Evolutionary conservation across 2,113 vertebrate species (phyloP).

Genomic region (Eleginops maclovinus): DNA sequence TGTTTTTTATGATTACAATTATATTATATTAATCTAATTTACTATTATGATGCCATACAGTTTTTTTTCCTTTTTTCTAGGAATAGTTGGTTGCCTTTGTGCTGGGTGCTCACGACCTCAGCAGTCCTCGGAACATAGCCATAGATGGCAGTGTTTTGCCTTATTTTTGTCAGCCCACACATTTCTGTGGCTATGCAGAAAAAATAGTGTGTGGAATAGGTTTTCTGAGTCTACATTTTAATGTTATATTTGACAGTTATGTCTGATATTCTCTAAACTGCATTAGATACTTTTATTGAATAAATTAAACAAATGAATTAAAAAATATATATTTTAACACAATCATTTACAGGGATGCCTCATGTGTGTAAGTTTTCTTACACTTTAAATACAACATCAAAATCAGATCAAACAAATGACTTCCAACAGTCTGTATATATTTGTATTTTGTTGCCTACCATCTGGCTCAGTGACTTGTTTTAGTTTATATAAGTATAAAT

Average conservation of each 20-base stretch:
- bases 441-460: not conserved
- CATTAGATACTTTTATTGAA: not conserved
- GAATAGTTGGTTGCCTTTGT: constrained; percentile 68
- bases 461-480: not conserved
- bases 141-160: constrained; percentile 96
- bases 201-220: constrained; percentile 23
- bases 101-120: constrained; percentile 71
- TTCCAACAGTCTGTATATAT: not conserved
- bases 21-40: constrained; percentile 77
- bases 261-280: constrained; percentile 1
- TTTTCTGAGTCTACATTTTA: constrained; percentile 18
- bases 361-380: not conserved
- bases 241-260: constrained; percentile 18
- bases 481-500: not conserved
- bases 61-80: constrained; percentile 31
- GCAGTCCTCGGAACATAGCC: constrained; percentile 84
- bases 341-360: not conserved
- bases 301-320: constrained; percentile 1
- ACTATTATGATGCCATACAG: constrained; percentile 63
- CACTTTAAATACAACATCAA: constrained; percentile 8
- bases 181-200: constrained; percentile 58
- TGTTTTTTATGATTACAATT: constrained; percentile 74
- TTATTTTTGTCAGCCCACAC: constrained; percentile 75
- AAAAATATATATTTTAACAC: not conserved
- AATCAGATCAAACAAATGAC: not conserved